A percentile compares a stretch with the other conserved stretches of the same genome.
Evolutionary conservation across 2,113 vertebrate species (phyloP).

Genomic region (Rhinichthys klamathensis): DNA sequence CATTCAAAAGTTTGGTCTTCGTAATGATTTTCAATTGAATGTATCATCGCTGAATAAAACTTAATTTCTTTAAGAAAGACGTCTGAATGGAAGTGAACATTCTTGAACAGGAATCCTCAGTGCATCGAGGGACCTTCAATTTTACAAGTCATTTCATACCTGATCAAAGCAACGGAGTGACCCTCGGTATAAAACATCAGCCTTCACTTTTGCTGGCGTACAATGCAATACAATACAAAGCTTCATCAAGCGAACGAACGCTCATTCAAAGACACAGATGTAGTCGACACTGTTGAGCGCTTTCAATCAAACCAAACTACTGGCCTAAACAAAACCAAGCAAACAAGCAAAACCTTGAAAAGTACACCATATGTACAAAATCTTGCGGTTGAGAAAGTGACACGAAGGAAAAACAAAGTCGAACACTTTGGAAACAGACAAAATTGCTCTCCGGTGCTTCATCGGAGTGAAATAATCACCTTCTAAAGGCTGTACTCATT

Average conservation of each 20-base stretch:
- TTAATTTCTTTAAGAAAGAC: not conserved
- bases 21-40: no score
- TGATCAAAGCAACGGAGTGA: not conserved
- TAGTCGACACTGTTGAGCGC: constrained; percentile 27
- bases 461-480: constrained; percentile 37
- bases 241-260: not conserved
- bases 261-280: constrained; percentile 20
- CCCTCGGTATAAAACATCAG: not conserved
- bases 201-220: not conserved
- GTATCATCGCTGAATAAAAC: not conserved
- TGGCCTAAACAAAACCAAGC: no score
- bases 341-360: constrained; percentile 29
- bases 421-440: constrained; percentile 5
- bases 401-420: constrained; percentile 33
- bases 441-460: constrained; percentile 15
- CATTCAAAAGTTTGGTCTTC: no score
- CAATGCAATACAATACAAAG: not conserved
- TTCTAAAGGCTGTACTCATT: constrained; percentile 22
- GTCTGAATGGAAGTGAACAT: not conserved
- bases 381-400: not conserved
- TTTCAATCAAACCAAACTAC: constrained; percentile 40
- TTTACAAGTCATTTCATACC: not conserved
- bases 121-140: not conserved
- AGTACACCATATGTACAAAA: constrained; percentile 21
- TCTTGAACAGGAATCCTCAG: not conserved